phyloP scores from a whole-genome alignment of 2,113 vertebrate genomes.

The Xenopus laevis region DNA sequence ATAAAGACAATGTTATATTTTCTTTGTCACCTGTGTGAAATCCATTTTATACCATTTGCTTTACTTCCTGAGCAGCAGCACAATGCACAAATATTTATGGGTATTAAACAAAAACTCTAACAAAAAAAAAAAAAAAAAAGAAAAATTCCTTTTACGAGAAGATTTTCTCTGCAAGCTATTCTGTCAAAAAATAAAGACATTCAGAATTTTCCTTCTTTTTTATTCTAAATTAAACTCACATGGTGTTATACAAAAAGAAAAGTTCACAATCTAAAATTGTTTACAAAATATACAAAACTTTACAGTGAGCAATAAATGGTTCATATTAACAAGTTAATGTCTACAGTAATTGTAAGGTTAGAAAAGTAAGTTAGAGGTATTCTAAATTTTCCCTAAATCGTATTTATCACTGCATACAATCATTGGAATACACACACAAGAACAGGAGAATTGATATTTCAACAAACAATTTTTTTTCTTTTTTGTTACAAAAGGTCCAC shows the following conservation, averaged over 20 bases:
- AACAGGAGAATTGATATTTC: not conserved
- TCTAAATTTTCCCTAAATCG: slow-evolving; percentile 24
- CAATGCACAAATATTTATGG: too few species aligned
- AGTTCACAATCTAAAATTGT: slow-evolving; percentile 44
- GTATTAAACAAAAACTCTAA: too few species aligned
- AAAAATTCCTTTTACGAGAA: too few species aligned
- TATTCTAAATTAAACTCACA: slow-evolving; percentile 45
- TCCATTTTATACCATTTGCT: too few species aligned
- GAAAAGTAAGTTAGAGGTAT: slow-evolving; percentile 32
- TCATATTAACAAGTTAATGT: slow-evolving; percentile 37
- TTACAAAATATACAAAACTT: slow-evolving; percentile 47
- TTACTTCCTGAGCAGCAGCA: too few species aligned
- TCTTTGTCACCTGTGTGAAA: too few species aligned
- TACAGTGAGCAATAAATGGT: slow-evolving; percentile 40
- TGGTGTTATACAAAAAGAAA: slow-evolving; percentile 43
- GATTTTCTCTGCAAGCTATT: not conserved
- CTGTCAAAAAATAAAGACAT: not conserved
- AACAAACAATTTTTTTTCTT: not conserved
- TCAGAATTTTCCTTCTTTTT: slow-evolving; percentile 6
- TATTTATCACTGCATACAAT: slow-evolving; percentile 35
- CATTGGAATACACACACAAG: slow-evolving; percentile 27
- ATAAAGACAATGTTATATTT: too few species aligned
- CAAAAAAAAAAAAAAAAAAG: too few species aligned
- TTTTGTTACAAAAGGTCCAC: not conserved
- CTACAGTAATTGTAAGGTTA: slow-evolving; percentile 36